Evolutionary conservation across 2,113 vertebrate species (phyloP).

Genomic region (Pandion haliaetus): DNA sequence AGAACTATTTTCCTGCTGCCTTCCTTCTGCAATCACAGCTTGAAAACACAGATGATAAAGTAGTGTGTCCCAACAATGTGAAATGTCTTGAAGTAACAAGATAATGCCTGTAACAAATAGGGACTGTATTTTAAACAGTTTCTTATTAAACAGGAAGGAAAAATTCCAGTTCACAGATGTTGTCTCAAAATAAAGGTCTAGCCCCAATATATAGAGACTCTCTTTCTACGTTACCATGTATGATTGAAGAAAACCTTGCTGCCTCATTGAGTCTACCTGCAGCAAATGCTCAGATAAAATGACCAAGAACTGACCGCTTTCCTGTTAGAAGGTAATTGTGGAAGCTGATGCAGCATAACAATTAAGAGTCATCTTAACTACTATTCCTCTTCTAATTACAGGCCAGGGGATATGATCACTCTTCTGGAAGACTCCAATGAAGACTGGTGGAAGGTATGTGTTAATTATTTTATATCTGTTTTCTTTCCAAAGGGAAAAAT

Average conservation of each 20-base stretch:
- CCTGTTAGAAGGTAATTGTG: not conserved
- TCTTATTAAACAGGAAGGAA: constrained; percentile 7
- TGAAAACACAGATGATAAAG: constrained; percentile 37
- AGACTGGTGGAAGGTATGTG: constrained; percentile 96
- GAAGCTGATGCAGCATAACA: not conserved
- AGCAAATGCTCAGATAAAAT: not conserved
- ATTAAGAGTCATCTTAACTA: not conserved
- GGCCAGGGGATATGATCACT: constrained; percentile 92
- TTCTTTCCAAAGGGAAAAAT: not conserved
- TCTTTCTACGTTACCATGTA: not conserved
- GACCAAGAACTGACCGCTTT: not conserved
- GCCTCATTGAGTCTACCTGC: not conserved
- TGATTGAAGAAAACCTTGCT: not conserved
- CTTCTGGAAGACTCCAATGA: constrained; percentile 92
- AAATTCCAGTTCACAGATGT: not conserved
- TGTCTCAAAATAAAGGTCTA: not conserved
- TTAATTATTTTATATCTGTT: not conserved
- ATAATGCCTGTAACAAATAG: not conserved
- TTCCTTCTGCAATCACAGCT: constrained; percentile 56
- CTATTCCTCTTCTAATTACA: constrained; percentile 56
- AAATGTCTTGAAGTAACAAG: constrained; percentile 32
- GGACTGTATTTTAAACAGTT: not conserved
- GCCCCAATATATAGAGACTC: not conserved
- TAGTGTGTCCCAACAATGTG: constrained; percentile 25
- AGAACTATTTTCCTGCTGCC: constrained; percentile 43